These are phyloP conservation scores for Goniozus legneri DNA, from an alignment of 1,140 invertebrate genomes.

Conservation along the genomic window DNA sequence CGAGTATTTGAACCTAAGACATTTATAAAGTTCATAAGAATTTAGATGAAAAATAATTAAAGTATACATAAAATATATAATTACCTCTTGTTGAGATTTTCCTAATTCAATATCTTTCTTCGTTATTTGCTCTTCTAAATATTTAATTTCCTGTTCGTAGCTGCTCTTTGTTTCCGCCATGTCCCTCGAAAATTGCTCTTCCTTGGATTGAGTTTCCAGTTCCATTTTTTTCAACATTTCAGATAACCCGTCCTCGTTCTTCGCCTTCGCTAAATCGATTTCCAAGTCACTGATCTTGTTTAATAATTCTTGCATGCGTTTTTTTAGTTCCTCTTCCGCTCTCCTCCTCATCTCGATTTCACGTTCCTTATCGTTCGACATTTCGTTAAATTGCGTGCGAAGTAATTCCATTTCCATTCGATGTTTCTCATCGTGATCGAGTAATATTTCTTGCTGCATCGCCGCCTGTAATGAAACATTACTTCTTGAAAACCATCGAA, in stretches of 20 bases:
- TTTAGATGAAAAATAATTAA: too few relatives aligned
- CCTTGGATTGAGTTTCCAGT: conserved; percentile 2
- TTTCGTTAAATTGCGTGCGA: conserved; percentile 26
- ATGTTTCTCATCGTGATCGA: conserved; percentile 29
- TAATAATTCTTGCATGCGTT: conserved; percentile 8
- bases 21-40: too few relatives aligned
- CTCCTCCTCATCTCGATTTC: conserved; percentile 18
- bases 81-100: conserved; percentile 9
- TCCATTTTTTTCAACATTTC: conserved; percentile 17
- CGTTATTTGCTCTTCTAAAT: conserved; percentile 14
- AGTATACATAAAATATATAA: too few relatives aligned
- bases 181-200: conserved; percentile 14
- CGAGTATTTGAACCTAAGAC: too few relatives aligned
- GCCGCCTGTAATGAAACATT: conserved; percentile 25
- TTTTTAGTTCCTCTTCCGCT: conserved; percentile 19
- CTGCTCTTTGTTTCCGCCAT: conserved; percentile 13
- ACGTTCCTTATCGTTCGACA: conserved; percentile 23
- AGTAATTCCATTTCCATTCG: conserved; percentile 25
- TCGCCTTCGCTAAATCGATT: conserved; percentile 13
- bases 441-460: conserved; percentile 34
- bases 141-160: conserved; percentile 16
- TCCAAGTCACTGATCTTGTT: conserved; percentile 20
- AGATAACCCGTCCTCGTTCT: conserved; percentile 8
- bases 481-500: neutral
- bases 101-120: conserved; percentile 20